Conservation (phyloP, 2,797 vertebrate genomes). For the Danio albolineatus region DNA sequence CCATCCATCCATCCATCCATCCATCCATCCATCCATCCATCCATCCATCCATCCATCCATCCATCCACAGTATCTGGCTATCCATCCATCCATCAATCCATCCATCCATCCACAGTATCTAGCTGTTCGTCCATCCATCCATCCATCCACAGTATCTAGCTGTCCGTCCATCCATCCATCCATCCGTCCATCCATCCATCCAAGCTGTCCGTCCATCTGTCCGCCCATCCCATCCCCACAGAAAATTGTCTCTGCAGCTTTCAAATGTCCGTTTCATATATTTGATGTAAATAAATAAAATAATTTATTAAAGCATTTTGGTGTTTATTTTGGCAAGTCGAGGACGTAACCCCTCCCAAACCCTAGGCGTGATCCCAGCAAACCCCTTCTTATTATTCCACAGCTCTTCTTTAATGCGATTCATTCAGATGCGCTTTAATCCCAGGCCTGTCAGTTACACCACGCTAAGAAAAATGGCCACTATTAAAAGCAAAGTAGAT, state of each 20-base stretch:
- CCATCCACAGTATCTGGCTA: too few relatives aligned
- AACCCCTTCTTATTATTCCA: neutral
- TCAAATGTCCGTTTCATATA: neutral
- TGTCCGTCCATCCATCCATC: too few relatives aligned
- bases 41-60: too few relatives aligned
- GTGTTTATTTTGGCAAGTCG: neutral
- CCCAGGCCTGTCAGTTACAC: conserved; percentile 7
- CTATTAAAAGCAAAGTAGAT: conserved; percentile 14
- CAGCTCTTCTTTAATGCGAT: neutral
- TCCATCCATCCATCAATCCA: too few relatives aligned
- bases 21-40: too few relatives aligned
- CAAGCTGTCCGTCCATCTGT: too few relatives aligned
- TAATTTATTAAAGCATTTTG: neutral
- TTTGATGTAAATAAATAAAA: neutral
- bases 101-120: too few relatives aligned
- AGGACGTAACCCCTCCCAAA: neutral
- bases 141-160: too few relatives aligned
- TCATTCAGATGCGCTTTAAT: conserved; percentile 10
- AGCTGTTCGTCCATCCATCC: too few relatives aligned
- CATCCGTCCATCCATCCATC: too few relatives aligned
- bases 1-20: too few relatives aligned
- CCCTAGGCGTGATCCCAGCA: neutral
- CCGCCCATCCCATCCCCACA: too few relatives aligned
- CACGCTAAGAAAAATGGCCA: conserved; percentile 18
- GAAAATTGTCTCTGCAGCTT: neutral